These are phyloP conservation scores for Chloromyia formosa DNA, from an alignment of 2,888 invertebrate genomes.

Conservation along the genomic window DNA sequence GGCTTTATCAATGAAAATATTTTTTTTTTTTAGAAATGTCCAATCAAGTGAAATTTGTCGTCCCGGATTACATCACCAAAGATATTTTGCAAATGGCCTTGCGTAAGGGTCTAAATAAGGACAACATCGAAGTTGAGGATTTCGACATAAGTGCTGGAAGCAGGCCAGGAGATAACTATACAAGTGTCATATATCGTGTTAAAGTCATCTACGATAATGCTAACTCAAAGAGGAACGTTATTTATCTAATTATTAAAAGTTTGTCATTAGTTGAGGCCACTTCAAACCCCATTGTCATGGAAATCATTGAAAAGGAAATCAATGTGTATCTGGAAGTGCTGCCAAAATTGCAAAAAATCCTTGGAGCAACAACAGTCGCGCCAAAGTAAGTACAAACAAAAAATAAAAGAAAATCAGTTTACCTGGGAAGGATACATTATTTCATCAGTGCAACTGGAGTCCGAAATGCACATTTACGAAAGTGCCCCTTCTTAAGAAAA, in stretches of 20 bases:
- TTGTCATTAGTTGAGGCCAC: slow-evolving; percentile 58
- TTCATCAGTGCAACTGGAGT: too few relatives aligned
- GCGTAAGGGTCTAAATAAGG: slow-evolving; percentile 56
- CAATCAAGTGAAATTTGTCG: neutral
- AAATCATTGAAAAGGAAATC: slow-evolving; percentile 64
- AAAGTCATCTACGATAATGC: neutral
- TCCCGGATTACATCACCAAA: slow-evolving; percentile 54
- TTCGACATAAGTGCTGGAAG: slow-evolving; percentile 52
- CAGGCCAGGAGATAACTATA: slow-evolving; percentile 41
- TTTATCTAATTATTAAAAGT: slow-evolving; percentile 55
- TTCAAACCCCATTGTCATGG: slow-evolving; percentile 62
- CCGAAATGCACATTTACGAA: too few relatives aligned
- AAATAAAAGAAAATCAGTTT: too few relatives aligned
- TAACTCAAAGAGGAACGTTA: neutral
- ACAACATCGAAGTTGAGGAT: slow-evolving; percentile 53
- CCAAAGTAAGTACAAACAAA: slow-evolving; percentile 60
- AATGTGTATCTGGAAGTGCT: slow-evolving; percentile 64
- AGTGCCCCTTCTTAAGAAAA: too few relatives aligned
- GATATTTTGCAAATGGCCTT: slow-evolving; percentile 56
- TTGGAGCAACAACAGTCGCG: slow-evolving; percentile 56
- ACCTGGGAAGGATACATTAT: too few relatives aligned
- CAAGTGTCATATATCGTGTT: slow-evolving; percentile 42
- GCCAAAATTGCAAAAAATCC: slow-evolving; percentile 57
- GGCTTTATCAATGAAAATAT: too few relatives aligned
- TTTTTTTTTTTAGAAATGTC: too few relatives aligned